Conservation (phyloP, 2,888 invertebrate species). For the Pristionchus japonicus region DNA sequence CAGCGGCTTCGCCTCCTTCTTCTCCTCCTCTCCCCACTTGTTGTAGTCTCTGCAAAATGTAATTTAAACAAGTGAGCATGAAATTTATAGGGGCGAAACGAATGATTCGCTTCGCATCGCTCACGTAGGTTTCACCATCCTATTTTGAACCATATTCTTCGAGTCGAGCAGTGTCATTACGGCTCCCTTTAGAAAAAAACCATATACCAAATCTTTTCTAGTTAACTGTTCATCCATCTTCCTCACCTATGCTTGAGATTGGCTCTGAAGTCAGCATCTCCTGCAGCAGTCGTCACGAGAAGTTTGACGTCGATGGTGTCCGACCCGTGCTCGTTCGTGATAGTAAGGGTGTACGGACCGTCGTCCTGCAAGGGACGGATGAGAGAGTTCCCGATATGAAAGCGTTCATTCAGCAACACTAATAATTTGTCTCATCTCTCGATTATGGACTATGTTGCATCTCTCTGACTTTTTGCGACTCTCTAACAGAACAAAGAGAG, state of each 20-base stretch:
- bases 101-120: no score
- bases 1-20: constrained; percentile 53
- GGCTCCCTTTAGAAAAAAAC: not conserved
- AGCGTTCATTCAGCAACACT: no score
- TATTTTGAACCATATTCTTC: not conserved
- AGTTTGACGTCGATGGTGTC: constrained; percentile 95
- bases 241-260: constrained; percentile 88
- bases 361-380: constrained; percentile 83
- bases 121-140: not conserved
- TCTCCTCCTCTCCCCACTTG: constrained; percentile 40
- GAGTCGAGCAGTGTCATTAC: not conserved
- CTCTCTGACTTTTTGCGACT: no score
- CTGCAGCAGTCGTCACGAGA: constrained; percentile 83
- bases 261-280: constrained; percentile 93
- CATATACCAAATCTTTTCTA: not conserved
- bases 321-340: constrained; percentile 93
- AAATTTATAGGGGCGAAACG: no score
- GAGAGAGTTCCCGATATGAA: no score
- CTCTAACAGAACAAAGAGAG: no score
- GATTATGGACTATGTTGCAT: no score
- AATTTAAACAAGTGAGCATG: not conserved
- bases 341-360: constrained; percentile 87
- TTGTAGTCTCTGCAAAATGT: constrained; percentile 40
- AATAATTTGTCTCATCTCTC: no score
- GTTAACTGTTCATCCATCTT: not conserved